phyloP scores from a whole-genome alignment of 1,140 invertebrate species.

The Apocrypta bakeri region DNA sequence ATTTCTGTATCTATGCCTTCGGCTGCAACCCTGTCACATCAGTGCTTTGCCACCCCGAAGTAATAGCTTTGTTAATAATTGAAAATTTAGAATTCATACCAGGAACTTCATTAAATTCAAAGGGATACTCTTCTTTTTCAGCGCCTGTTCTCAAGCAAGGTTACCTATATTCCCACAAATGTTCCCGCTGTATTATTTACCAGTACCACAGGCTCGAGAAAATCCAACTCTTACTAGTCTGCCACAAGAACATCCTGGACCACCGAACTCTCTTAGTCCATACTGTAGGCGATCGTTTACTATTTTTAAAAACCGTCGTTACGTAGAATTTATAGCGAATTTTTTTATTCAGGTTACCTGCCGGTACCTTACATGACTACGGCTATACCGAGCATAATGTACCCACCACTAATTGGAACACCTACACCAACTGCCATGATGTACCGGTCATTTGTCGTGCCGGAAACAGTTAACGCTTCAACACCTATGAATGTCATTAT shows the following conservation, averaged over 20 bases:
- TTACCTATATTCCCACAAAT: constrained; percentile 68
- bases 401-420: constrained; percentile 72
- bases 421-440: constrained; percentile 67
- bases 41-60: constrained; percentile 57
- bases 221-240: constrained; percentile 39
- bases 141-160: constrained; percentile 46
- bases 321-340: neutral
- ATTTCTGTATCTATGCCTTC: constrained; percentile 76
- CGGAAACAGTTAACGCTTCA: constrained; percentile 53
- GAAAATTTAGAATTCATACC: too few species aligned
- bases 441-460: constrained; percentile 71
- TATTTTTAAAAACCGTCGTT: neutral
- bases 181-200: constrained; percentile 79
- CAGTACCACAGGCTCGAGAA: constrained; percentile 62
- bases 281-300: constrained; percentile 57
- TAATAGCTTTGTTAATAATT: constrained; percentile 33
- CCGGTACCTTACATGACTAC: constrained; percentile 58
- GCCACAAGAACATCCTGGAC: constrained; percentile 59
- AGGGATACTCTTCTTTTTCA: constrained; percentile 24
- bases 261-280: constrained; percentile 52
- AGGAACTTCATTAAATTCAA: neutral
- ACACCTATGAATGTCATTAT: neutral
- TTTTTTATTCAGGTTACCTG: constrained; percentile 48
- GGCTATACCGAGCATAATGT: constrained; percentile 75
- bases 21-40: constrained; percentile 61